Evolutionary conservation across 2,888 invertebrate genomes (phyloP), one percentile per base, ranked within the genome.

Genomic region (Cephus pygmeus): DNA sequence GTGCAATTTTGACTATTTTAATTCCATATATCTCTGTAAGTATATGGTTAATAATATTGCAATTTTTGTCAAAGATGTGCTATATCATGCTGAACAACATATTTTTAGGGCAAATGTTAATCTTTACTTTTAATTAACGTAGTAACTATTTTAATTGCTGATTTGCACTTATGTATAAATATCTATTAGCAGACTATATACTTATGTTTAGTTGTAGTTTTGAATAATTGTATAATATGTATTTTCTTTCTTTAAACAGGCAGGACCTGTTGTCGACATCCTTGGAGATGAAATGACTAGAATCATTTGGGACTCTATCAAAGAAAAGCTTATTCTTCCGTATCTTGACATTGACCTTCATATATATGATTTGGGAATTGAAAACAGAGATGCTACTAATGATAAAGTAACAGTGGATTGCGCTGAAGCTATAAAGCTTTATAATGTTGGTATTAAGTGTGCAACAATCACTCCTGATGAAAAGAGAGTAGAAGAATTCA

Each of bases 381-480:
- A 99, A 93, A 94, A 98, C 91, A 94, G 99, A 81, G 99, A 99
- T 91, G 94, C 95, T 85, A 99, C 99, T 75, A 94, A 97, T 80
- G 99, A 99, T 90, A 95, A 98, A 92, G 98, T 99, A 3, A 99
- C 99, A 0, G 93, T 98, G 82, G 99, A 99, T 85, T 98, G 98
- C 91, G 99, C 99, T 11, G 96, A 98, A 91, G 99, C 99, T 23
- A 95, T 99, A 78, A 97, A 98, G 91, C 97, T 98, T 90, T 99
- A 98, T 93, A 98, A 98, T 92, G 99, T 99, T 76, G 99, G 99
- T 71, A 97, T 99, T 84, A 99, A 99, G 92, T 99, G 99, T 92
- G 99, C 99, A 34, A 97, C 99, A 3, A 99, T 99, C 83, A 99
- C 99, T 0, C 99, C 99, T 1, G 99, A 99, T 91, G 99, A 99